Evolutionary conservation across 2,888 invertebrate genomes (phyloP).

Genomic region (Brachyopa scutellaris): DNA sequence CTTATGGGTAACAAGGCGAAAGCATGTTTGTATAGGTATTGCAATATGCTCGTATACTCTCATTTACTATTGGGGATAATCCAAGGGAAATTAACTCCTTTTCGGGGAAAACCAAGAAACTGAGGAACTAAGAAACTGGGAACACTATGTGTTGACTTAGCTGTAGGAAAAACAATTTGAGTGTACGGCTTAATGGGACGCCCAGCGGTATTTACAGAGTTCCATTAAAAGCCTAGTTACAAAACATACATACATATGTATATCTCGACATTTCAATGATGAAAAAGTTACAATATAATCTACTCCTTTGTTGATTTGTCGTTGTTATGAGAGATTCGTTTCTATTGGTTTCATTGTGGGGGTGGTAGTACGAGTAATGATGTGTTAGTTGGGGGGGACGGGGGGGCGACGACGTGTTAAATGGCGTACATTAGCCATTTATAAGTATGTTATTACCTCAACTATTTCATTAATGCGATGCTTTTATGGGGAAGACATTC

Average conservation of each 20-base stretch:
- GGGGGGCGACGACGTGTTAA: too few relatives aligned
- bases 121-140: too few relatives aligned
- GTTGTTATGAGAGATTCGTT: conserved; percentile 46
- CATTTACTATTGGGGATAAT: conserved; percentile 54
- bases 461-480: too few relatives aligned
- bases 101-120: conserved; percentile 5
- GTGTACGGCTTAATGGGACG: conserved; percentile 53
- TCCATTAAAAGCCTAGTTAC: conserved; percentile 55
- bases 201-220: conserved; percentile 57
- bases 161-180: conserved; percentile 31
- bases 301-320: conserved; percentile 16
- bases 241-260: too few relatives aligned
- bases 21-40: conserved; percentile 40
- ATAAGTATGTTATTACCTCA: too few relatives aligned
- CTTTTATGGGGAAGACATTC: too few relatives aligned
- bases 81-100: conserved; percentile 61
- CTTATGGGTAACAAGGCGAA: conserved; percentile 51
- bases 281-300: too few relatives aligned
- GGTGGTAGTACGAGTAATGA: neutral
- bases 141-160: conserved; percentile 49
- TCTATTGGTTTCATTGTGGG: conserved; percentile 41
- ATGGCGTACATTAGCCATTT: too few relatives aligned
- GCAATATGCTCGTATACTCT: conserved; percentile 13
- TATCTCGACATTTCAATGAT: conserved; percentile 21
- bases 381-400: too few relatives aligned